A percentile compares a stretch with the other conserved stretches of the same genome.
Evolutionary conservation across 2,113 vertebrate genomes (phyloP).

Genomic region (Typhlomys cinereus): DNA sequence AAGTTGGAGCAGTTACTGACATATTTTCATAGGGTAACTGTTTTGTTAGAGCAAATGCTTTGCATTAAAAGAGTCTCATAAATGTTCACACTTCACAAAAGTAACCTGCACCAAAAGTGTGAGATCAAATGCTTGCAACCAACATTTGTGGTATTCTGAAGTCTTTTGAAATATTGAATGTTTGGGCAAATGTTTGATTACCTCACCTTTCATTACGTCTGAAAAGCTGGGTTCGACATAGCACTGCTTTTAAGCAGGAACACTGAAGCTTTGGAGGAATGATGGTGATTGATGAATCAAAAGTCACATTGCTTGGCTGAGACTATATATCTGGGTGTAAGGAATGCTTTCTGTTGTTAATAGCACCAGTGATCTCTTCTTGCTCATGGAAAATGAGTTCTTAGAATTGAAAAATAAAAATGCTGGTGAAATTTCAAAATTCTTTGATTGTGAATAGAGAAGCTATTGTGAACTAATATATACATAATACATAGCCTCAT

Average conservation of each 20-base stretch:
- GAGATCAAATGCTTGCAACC: conserved; percentile 51
- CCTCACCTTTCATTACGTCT: conserved; percentile 69
- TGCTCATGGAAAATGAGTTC: conserved; percentile 54
- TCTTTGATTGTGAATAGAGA: conserved; percentile 57
- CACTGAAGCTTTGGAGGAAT: conserved; percentile 47
- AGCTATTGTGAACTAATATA: conserved; percentile 14
- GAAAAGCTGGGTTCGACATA: conserved; percentile 60
- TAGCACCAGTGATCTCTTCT: conserved; percentile 56
- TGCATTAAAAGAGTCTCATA: not conserved
- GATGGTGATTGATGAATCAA: conserved; percentile 37
- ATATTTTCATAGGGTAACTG: not conserved
- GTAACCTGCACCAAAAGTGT: conserved; percentile 38
- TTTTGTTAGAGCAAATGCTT: not conserved
- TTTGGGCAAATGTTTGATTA: conserved; percentile 31
- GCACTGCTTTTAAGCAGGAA: conserved; percentile 59
- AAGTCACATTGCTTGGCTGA: conserved; percentile 36
- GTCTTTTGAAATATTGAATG: conserved; percentile 52
- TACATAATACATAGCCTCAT: not conserved
- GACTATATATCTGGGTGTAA: not conserved
- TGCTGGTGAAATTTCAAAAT: conserved; percentile 36
- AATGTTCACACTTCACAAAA: conserved; percentile 49
- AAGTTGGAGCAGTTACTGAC: not conserved
- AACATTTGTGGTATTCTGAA: conserved; percentile 53
- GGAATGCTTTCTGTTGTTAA: conserved; percentile 54
- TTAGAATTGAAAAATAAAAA: conserved; percentile 38